Evolutionary conservation across 1,140 invertebrate genomes (phyloP), one percentile per base, ranked within the genome.

Genomic region (Lethocerus indicus): DNA sequence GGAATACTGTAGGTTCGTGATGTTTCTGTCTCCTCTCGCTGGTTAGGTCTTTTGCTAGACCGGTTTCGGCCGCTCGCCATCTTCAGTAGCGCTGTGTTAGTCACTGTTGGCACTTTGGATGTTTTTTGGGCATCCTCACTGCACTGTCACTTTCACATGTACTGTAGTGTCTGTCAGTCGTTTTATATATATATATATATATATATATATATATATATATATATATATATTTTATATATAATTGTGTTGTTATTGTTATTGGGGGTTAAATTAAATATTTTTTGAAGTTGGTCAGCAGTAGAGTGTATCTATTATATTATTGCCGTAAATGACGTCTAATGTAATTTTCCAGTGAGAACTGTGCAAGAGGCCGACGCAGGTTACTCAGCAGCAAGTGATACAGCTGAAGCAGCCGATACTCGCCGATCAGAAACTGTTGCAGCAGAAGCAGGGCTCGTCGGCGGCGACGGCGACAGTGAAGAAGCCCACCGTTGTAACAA

Each of bases 301-400:
- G 9, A 12, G 29, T 9, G 9, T 32, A 32, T 16, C 29, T 32
- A 12, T 32, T 32, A 16, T 32, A 32, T 32, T 12, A 32, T 32
- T 32, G 16, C 9, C 9, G 9, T 32, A 12, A 12, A 12, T 12
- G 29, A 32, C 29, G 9, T 12, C 29, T 32, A 12, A 12, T 32
- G 9, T 32, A 12, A 32, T 32, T 9, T 50, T 50, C 13, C 37
- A 68, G 66, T 41, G 64, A 63, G 59, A 61, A 67, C 49, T 6
- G 48, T 55, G 5, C 49, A 49, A 21, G 40, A 40, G 24, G 25
- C 48, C 5, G n/a, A n/a, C n/a, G n/a, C n/a, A n/a, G n/a, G n/a
- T n/a, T n/a, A n/a, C n/a, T 39, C 49, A 49, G 12, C 56, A 57
- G 36, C 56, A 57, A 32, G 37, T 57, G n/a, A 35, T 57, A 35